Base-by-base conservation (phyloP, 2,888 invertebrate genomes). In the Melinaea marsaeus region DNA sequence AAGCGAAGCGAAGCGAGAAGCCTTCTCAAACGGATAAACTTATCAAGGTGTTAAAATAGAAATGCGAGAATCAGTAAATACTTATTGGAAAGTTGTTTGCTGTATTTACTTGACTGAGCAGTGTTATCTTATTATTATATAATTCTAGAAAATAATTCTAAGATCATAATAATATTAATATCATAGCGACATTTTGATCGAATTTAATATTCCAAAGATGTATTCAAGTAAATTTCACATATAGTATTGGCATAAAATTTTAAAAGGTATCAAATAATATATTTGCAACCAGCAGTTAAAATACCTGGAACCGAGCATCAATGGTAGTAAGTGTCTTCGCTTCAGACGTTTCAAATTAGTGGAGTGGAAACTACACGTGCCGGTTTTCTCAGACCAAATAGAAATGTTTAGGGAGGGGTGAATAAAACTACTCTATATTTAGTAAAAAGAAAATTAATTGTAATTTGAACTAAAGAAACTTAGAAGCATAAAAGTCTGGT, bases 311-410 rank as follows among this genome's bases (percentile, higher is more conserved):
- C 61, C 57, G 57, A 60, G 46, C 60, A 63, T 58, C 64, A 57
- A 66, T 66, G 55, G 55, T 35, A 32, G 46, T 55, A 66, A 66
- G 60, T 63, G 57, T 64, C 64, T 61, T 61, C 47, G 46, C 63
- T 61, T 66, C 55, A 62, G 60, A 61, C 68, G 58, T 62, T 65
- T 56, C 62, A 55, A 66, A 48, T 63, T 64, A 64, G 60, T 63
- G 65, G 58, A 62, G 65, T 64, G 69, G 69, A 66, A 69, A 61
- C 61, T 47, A 55, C 69, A 65, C 61, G 67, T 64, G 67, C 57
- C 37, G 61, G n/a, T 48, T 58, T 67, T 65, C 62, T 62, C 67
- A 65, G 63, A 51, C 51, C 61, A 61, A 62, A 65, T 60, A 58
- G 47, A 56, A 22, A 42, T 42, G 42, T 42, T 42, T 42, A 42